A percentile compares a stretch with the other conserved stretches of the same genome.
phyloP scores from a whole-genome alignment of 2,888 invertebrate species.

The Pogonocherus hispidulus region DNA sequence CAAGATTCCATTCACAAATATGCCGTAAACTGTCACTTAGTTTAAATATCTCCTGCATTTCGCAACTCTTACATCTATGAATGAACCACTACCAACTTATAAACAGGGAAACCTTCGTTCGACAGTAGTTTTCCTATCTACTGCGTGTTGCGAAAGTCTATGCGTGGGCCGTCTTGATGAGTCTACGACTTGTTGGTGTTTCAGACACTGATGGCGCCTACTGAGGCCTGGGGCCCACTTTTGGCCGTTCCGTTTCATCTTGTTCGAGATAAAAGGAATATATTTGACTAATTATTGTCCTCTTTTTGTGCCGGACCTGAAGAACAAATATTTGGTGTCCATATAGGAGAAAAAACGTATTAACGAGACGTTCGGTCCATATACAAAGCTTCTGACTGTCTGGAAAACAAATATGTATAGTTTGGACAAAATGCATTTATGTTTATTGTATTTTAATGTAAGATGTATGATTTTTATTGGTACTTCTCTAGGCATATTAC shows the following conservation, averaged over 20 bases:
- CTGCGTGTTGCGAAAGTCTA: conserved; percentile 56
- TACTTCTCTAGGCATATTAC: too few relatives aligned
- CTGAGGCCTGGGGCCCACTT: conserved; percentile 45
- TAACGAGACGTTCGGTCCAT: background rate
- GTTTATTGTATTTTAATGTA: too few relatives aligned
- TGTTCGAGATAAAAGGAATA: conserved; percentile 5
- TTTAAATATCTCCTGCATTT: conserved; percentile 22
- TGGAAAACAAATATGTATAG: background rate
- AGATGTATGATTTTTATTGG: too few relatives aligned
- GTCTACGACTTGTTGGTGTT: conserved; percentile 55
- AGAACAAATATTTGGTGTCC: conserved; percentile 10
- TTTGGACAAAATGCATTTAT: too few relatives aligned
- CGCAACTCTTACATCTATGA: conserved; percentile 47
- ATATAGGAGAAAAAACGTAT: background rate
- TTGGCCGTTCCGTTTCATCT: conserved; percentile 41
- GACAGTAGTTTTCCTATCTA: conserved; percentile 56
- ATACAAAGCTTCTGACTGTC: background rate
- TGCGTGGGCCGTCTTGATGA: conserved; percentile 56
- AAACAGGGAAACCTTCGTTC: conserved; percentile 54
- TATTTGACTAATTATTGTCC: conserved; percentile 19
- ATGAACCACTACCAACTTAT: conserved; percentile 49
- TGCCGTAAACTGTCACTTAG: too few relatives aligned
- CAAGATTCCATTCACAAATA: too few relatives aligned
- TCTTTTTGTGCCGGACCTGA: background rate
- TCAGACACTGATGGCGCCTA: conserved; percentile 54